Evolutionary conservation across 30 jellyfish, hydroid and myxozoan species (phyloP), one percentile per base, ranked within the genome.

Genomic region (Chironex yamaguchii): DNA sequence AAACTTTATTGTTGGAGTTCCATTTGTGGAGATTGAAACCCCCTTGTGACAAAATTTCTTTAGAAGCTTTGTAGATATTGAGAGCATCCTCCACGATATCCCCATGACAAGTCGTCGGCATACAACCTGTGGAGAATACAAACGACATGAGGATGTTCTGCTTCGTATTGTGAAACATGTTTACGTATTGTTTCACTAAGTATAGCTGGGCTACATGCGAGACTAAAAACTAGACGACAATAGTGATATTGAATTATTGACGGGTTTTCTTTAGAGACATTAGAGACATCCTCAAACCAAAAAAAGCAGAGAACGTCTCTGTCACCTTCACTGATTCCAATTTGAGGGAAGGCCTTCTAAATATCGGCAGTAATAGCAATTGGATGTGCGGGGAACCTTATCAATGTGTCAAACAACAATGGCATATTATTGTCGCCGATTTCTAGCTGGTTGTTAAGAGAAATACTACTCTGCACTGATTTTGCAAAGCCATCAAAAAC

Each of bases 401-500:
- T 13, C 30, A 71, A 51, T 9, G 72, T 69, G 32, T 69, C 67
- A 33, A 67, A 82, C 66, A 82, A 34, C 17, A 25, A 35, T 31
- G 77, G 86, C 86, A 66, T 66, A 11, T 66, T 49, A 36, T 66
- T 66, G 14, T 71, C 34, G n/a, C 85, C 85, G 14, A 35, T 35
- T 12, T 35, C 79, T 33, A 71, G 34, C 33, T 82, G 3, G 35
- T 78, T 66, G 28, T 78, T 78, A 4, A 78, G 70, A 34, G 90
- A 78, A 11, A 78, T 24, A 4, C 53, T 9, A 6, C 50, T 64
- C 28, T 64, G 29, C 21, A 2, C 58, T 13, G 86, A 48, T 79
- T 30, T 62, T 87, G 71, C 90, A 12, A 73, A 23, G 6, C 84
- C 79, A 34, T 75, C 67, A 25, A 73, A 85, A 29, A 85, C 96